Evolutionary conservation across 2,113 vertebrate genomes (phyloP).

Genomic region (Calidris pugnax): DNA sequence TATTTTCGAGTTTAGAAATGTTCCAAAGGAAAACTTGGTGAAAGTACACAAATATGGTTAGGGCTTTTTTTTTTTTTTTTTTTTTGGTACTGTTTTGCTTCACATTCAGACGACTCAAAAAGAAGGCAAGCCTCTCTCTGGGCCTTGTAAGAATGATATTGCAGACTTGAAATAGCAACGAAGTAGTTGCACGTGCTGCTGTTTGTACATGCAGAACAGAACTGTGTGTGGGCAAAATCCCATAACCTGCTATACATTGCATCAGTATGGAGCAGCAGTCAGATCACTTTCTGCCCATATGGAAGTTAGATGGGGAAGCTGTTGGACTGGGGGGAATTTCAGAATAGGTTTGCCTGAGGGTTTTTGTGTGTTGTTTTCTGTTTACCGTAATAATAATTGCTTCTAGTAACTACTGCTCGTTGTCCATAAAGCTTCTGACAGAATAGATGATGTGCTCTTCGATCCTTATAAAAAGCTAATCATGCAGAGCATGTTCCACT

Average conservation of each 20-base stretch:
- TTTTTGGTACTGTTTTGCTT: not conserved
- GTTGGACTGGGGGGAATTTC: not conserved
- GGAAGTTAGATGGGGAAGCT: not conserved
- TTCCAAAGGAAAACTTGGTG: not conserved
- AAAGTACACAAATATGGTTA: not conserved
- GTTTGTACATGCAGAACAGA: not conserved
- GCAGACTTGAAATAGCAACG: not conserved
- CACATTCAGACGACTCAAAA: not conserved
- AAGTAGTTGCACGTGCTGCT: not conserved
- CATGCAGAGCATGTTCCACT: not conserved
- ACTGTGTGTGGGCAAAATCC: no score
- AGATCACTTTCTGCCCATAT: accelerated
- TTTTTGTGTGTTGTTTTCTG: not conserved
- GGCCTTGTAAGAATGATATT: not conserved
- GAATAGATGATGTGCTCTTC: not conserved
- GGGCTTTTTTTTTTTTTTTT: not conserved
- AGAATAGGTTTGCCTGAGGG: not conserved
- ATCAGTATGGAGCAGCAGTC: not conserved
- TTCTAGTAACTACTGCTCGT: not conserved
- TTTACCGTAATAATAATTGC: not conserved
- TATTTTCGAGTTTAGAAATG: not conserved
- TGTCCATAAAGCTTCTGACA: not conserved
- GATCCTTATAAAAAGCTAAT: not conserved
- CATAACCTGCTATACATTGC: not conserved
- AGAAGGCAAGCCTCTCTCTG: not conserved